Percentiles rank a stretch among this genome's conserved stretches.
These are phyloP conservation scores for Tenthredo mesomela DNA, from an alignment of 2,888 invertebrate species.

Conservation along the genomic window DNA sequence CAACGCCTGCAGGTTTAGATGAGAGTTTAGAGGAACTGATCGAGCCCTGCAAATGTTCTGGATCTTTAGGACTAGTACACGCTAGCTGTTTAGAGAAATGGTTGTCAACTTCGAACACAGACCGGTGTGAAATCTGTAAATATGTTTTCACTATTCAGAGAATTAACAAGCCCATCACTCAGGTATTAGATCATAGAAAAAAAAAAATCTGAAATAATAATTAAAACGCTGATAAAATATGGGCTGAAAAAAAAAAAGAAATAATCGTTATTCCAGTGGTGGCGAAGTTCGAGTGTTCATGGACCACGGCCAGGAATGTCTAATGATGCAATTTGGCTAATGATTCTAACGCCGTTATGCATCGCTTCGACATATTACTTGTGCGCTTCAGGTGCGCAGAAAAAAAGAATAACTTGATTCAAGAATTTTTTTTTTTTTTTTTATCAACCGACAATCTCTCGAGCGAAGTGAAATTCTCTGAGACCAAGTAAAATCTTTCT, in stretches of 20 bases:
- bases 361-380: constrained; percentile 77
- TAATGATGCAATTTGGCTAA: constrained; percentile 78
- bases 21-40: constrained; percentile 78
- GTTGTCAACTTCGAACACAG: constrained; percentile 79
- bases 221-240: background rate
- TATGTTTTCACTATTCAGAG: constrained; percentile 77
- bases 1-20: constrained; percentile 63
- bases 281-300: constrained; percentile 73
- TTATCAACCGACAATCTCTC: no score
- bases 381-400: constrained; percentile 78
- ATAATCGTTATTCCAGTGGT: constrained; percentile 71
- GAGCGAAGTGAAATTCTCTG: no score
- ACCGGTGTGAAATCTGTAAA: constrained; percentile 80
- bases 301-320: constrained; percentile 78
- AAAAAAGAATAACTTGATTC: no score
- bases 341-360: constrained; percentile 79
- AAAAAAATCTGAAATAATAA: background rate
- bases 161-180: constrained; percentile 75
- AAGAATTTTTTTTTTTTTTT: no score
- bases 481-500: no score
- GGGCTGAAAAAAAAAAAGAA: background rate
- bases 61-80: constrained; percentile 80
- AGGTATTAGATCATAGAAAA: constrained; percentile 68
- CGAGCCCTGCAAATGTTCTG: constrained; percentile 81
- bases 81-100: constrained; percentile 80